A percentile compares a stretch with the other conserved stretches of the same genome.
These are phyloP conservation scores for Temnothorax nylanderi DNA, from an alignment of 1,140 invertebrate species.

Conservation along the genomic window DNA sequence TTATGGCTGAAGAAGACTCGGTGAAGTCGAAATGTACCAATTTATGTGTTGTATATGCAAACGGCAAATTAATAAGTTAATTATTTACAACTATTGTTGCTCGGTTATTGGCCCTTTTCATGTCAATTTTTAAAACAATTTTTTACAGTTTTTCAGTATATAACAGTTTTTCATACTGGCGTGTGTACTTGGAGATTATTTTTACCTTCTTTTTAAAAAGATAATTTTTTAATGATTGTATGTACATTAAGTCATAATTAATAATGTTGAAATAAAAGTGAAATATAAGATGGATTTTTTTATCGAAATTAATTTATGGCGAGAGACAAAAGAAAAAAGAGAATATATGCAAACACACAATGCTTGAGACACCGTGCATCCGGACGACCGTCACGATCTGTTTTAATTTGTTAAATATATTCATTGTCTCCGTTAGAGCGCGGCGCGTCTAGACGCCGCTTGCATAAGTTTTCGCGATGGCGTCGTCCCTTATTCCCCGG, in stretches of 20 bases:
- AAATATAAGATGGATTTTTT: background rate
- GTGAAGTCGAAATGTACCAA: too few species aligned
- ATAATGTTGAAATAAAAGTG: background rate
- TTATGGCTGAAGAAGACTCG: too few species aligned
- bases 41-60: too few species aligned
- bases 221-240: too few species aligned
- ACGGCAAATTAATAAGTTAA: too few species aligned
- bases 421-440: slow-evolving; percentile 3
- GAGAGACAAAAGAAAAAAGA: background rate
- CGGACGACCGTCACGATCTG: slow-evolving; percentile 38
- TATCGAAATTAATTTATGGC: slow-evolving; percentile 12
- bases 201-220: too few species aligned
- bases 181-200: too few species aligned
- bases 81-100: too few species aligned
- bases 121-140: too few species aligned
- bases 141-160: too few species aligned
- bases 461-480: slow-evolving; percentile 42
- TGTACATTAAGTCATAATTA: background rate
- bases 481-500: slow-evolving; percentile 35
- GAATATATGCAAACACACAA: background rate
- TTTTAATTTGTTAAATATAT: slow-evolving; percentile 58
- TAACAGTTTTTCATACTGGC: too few species aligned
- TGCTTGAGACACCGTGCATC: background rate
- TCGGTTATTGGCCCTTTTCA: too few species aligned
- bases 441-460: slow-evolving; percentile 14